Base-by-base conservation (phyloP, 2,113 vertebrate genomes). In the Isichthys henryi region DNA sequence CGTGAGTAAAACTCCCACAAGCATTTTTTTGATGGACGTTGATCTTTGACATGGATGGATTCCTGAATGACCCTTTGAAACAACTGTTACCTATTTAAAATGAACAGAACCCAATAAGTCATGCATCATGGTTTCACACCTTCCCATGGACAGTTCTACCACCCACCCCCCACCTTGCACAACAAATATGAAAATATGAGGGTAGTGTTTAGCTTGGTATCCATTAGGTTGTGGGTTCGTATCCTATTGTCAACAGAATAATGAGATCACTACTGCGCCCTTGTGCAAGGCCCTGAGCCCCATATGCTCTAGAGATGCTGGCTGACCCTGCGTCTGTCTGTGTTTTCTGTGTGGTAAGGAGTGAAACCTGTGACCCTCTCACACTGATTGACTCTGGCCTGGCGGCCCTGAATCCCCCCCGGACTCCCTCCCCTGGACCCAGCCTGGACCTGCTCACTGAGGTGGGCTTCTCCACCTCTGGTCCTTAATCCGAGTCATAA, bases 301-400 rank as follows among this genome's bases (percentile, higher is more conserved):
- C 70, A 39, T 39, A 6, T 87, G 19, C 19, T 31, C 50, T 15
- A 13, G 27, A 13, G 19, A 39, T 82, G 35, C 45, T 83, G 21
- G 58, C 23, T 50, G n/a, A 52, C 49, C 13, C 48, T 35, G n/a
- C 0, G 49, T 23, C 23, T 53, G 19, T 43, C 27, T 86, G 11
- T 39, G 46, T 23, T 13, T 53, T 52, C 11, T 53, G 31, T 53
- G 31, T 50, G 27, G 7, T 17, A 48, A 91, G 91, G 83, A 90
- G 21, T 86, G 89, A 91, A 45, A 5, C 45, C 31, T 48, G 27
- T 19, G 90, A 92, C 80, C 91, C 90, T 1, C 82, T 92, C 17
- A 66, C 88, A 9, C 86, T 89, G 5, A 91, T 92, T 0, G 88
- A 91, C 52, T 90, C 83, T 1, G 89, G 89, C 27, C 89, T 92